A percentile compares a stretch with the other conserved stretches of the same genome.
These are phyloP conservation scores for Formica exsecta DNA, from an alignment of 1,140 invertebrate species.

Conservation along the genomic window DNA sequence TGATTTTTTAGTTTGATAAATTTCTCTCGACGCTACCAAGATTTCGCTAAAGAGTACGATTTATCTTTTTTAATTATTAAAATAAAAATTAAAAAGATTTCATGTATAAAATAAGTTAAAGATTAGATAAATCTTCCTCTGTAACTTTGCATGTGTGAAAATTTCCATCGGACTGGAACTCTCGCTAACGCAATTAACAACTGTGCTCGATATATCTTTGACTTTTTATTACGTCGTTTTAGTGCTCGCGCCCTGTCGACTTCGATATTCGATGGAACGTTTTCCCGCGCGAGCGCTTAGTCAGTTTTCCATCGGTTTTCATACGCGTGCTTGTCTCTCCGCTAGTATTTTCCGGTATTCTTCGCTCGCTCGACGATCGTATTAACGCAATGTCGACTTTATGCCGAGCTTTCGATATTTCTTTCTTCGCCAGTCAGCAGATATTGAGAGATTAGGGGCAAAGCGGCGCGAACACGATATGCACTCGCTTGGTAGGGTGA, in stretches of 20 bases:
- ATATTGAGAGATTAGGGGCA: constrained; percentile 28
- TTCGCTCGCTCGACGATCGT: constrained; percentile 4
- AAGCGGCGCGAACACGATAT: background rate
- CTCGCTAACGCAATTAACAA: constrained; percentile 37
- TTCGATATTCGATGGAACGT: constrained; percentile 24
- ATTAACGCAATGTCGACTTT: constrained; percentile 56
- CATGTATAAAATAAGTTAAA: background rate
- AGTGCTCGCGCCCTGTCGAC: background rate
- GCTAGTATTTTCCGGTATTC: constrained; percentile 17
- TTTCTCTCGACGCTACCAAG: too few species aligned
- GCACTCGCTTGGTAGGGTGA: constrained; percentile 2
- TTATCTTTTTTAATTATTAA: too few species aligned
- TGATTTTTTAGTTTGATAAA: too few species aligned
- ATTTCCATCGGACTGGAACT: constrained; percentile 10
- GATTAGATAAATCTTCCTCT: background rate
- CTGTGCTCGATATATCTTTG: constrained; percentile 20
- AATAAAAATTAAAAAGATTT: too few species aligned
- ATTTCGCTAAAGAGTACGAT: too few species aligned
- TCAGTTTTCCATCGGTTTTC: constrained; percentile 37
- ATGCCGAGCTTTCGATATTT: constrained; percentile 51
- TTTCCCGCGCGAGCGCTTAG: constrained; percentile 4
- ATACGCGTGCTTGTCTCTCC: constrained; percentile 18
- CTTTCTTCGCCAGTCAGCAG: constrained; percentile 23
- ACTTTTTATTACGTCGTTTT: constrained; percentile 45
- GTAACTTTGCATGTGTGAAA: background rate